phyloP scores from a whole-genome alignment of 2,113 vertebrate genomes.

The Gavia stellata region DNA sequence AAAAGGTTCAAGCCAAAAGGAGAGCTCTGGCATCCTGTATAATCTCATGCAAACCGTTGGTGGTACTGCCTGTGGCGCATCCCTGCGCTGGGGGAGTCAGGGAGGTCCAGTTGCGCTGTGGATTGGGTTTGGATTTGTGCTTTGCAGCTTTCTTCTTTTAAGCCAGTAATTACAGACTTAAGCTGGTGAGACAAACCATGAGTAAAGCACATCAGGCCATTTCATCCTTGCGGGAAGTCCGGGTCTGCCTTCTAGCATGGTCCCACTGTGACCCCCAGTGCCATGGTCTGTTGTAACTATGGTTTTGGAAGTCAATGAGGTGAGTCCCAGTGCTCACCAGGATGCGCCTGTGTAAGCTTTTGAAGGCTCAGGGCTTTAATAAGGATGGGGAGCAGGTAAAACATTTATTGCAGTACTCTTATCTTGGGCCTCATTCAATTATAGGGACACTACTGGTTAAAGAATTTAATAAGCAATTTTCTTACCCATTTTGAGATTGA shows the following conservation, averaged over 20 bases:
- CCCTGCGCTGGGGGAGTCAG: not conserved
- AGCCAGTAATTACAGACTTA: not conserved
- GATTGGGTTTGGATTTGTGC: not conserved
- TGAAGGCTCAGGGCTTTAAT: not conserved
- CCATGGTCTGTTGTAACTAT: not conserved
- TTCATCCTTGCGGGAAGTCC: not conserved
- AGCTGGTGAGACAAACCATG: not conserved
- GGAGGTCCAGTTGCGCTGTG: not conserved
- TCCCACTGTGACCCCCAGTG: not conserved
- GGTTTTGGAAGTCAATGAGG: not conserved
- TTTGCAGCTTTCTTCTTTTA: not conserved
- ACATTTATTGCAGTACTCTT: not conserved
- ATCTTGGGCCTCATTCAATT: not conserved
- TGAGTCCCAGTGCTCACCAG: not conserved
- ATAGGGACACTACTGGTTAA: not conserved
- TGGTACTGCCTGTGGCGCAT: too few relatives aligned
- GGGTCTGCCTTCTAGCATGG: not conserved
- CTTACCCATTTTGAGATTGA: not conserved
- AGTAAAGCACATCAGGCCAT: not conserved
- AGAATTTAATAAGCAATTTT: slow-evolving; percentile 30
- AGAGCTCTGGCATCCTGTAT: not conserved
- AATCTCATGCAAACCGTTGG: not conserved
- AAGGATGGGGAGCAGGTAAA: not conserved
- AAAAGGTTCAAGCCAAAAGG: not conserved
- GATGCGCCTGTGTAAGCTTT: not conserved